Conservation (phyloP, 2,888 invertebrate species). For the Cheilosia vernalis region DNA sequence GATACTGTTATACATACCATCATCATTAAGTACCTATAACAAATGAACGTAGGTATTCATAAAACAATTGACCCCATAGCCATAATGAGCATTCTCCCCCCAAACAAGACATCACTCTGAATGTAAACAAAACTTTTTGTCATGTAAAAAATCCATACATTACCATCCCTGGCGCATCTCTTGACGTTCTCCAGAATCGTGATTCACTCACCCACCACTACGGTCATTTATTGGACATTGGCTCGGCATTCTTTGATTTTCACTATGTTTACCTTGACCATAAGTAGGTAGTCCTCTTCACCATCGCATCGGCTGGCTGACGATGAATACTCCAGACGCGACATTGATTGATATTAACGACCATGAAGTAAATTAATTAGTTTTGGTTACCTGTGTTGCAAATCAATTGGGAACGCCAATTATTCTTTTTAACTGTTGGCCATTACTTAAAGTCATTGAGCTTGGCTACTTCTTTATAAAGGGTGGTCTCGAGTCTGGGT, state of each 20-base stretch:
- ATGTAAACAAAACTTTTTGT: conserved; percentile 46
- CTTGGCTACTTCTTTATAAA: conserved; percentile 35
- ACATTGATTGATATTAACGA: conserved; percentile 75
- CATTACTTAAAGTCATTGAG: conserved; percentile 74
- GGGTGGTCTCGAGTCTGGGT: conserved; percentile 1
- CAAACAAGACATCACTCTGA: neutral
- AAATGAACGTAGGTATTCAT: too few relatives aligned
- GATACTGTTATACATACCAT: too few relatives aligned
- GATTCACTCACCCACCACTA: conserved; percentile 23
- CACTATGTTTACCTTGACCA: conserved; percentile 6
- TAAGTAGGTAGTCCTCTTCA: conserved; percentile 24
- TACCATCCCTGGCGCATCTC: conserved; percentile 6
- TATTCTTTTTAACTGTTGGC: conserved; percentile 73
- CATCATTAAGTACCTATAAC: too few relatives aligned
- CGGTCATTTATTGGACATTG: conserved; percentile 22
- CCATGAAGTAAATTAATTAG: conserved; percentile 72
- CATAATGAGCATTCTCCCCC: too few relatives aligned
- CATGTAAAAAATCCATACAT: conserved; percentile 54
- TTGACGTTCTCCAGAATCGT: conserved; percentile 7
- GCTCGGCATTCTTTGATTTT: conserved; percentile 26
- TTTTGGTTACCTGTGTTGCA: conserved; percentile 74
- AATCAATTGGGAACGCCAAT: conserved; percentile 75
- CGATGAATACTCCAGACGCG: conserved; percentile 57
- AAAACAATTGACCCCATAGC: too few relatives aligned
- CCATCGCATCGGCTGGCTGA: conserved; percentile 37